Base-by-base conservation (phyloP, 1,140 invertebrate species). In the Drosophila sp. region DNA sequence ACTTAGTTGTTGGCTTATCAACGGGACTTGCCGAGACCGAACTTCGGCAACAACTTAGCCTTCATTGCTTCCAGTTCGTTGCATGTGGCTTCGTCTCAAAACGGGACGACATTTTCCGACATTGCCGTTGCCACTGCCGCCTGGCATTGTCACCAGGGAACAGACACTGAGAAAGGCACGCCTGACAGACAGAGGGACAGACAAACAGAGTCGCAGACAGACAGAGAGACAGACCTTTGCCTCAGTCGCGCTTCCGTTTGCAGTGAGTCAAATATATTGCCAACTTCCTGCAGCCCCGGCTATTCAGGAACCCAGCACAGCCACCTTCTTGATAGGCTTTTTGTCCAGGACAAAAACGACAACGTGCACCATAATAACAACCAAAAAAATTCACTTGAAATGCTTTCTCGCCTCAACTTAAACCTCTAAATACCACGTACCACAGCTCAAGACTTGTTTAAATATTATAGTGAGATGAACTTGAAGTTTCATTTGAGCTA, bases 211-310 rank as follows among this genome's bases (percentile, higher is more conserved):
- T 32, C 6, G 16, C 21, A 25, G 38, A 29, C 27, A 32, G 38
- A 21, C 34, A 46, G 40, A 61, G 6, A 36, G 16, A 45, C 18
- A 72, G 64, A 64, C 50, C 40, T 69, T 34, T 69, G 83, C 83
- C 72, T 72, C 56, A 70, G 81, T 80, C 65, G 79, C 79, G 83
- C 73, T 89, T 87, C 83, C 84, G 83, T 69, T 89, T 70, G 76
- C 72, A 82, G 76, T 83, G 84, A 87, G 84, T 87, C 84, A 87
- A 87, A 87, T 87, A 87, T 87, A 87, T 87, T 87, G 83, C 84
- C 83, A 87, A 87, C 84, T 87, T 87, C 83, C 83, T 86, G 81
- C 59, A 59, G 53, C 65, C 58, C 71, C 74, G 69, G 63, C 75
- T 75, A 78, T 63, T 62, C 66, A 73, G 80, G 80, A 36, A 56